These are phyloP conservation scores for Busseola fusca DNA, from an alignment of 2,888 invertebrate genomes.

Conservation along the genomic window DNA sequence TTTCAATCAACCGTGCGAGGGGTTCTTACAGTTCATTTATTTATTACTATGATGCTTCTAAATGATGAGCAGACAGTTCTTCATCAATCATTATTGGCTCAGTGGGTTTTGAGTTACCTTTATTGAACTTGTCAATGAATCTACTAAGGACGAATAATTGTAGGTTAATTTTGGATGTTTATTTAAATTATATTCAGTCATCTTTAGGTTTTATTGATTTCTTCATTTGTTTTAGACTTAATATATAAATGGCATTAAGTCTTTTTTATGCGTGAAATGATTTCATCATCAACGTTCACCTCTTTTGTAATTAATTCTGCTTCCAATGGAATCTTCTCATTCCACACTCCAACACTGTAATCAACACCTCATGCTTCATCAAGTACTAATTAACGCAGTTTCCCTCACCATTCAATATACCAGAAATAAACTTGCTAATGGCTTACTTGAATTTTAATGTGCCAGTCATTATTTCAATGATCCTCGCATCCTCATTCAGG, in stretches of 20 bases:
- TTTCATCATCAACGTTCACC: background rate
- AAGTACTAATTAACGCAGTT: constrained; percentile 39
- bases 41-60: constrained; percentile 26
- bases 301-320: background rate
- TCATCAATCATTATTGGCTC: constrained; percentile 32
- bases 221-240: background rate
- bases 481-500: constrained; percentile 55
- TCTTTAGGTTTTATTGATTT: background rate
- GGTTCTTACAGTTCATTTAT: constrained; percentile 43
- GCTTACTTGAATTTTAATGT: constrained; percentile 53
- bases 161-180: background rate
- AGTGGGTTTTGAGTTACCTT: constrained; percentile 11
- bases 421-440: constrained; percentile 55
- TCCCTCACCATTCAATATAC: constrained; percentile 31
- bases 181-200: background rate
- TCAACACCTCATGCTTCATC: constrained; percentile 23
- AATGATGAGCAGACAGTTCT: constrained; percentile 17
- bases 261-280: background rate
- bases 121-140: constrained; percentile 8
- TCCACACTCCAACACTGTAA: constrained; percentile 10
- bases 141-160: background rate
- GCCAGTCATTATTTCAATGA: constrained; percentile 54
- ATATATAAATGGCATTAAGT: background rate
- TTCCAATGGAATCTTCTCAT: background rate
- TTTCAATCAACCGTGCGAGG: constrained; percentile 31